Evolutionary conservation across 2,797 vertebrate genomes (phyloP).

Genomic region (Cacajao melanocephalus): DNA sequence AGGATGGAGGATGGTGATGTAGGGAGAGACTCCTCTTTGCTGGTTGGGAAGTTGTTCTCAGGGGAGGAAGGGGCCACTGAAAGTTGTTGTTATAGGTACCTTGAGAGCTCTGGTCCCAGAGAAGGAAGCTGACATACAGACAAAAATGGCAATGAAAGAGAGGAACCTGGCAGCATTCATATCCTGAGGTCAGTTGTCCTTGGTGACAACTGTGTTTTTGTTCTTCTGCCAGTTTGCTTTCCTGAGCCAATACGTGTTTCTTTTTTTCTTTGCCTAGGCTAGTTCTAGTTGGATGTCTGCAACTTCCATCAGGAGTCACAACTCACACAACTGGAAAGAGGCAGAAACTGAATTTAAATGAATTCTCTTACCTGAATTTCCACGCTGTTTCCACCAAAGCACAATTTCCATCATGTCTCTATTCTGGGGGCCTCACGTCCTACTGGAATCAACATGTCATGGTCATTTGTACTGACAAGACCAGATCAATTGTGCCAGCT

Average conservation of each 20-base stretch:
- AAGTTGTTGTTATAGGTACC: background rate
- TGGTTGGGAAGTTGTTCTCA: background rate
- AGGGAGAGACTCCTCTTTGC: background rate
- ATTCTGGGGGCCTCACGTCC: background rate
- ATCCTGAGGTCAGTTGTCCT: background rate
- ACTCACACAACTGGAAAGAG: background rate
- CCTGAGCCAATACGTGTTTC: background rate
- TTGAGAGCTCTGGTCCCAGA: background rate
- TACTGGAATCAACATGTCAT: background rate
- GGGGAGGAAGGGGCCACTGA: background rate
- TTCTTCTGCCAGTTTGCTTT: background rate
- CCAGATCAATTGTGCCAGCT: background rate
- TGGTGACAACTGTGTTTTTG: background rate
- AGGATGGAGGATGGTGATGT: background rate
- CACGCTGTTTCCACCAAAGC: background rate
- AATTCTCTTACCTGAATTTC: background rate
- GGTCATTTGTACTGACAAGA: background rate
- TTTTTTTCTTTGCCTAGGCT: background rate
- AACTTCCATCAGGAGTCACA: background rate
- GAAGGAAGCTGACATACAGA: background rate
- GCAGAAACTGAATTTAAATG: background rate
- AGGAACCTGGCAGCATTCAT: background rate
- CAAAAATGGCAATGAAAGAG: background rate
- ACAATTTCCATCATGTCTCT: background rate
- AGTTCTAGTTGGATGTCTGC: background rate